Evolutionary conservation across 2,797 vertebrate genomes (phyloP).

Genomic region (Sebastes trivittatus): DNA sequence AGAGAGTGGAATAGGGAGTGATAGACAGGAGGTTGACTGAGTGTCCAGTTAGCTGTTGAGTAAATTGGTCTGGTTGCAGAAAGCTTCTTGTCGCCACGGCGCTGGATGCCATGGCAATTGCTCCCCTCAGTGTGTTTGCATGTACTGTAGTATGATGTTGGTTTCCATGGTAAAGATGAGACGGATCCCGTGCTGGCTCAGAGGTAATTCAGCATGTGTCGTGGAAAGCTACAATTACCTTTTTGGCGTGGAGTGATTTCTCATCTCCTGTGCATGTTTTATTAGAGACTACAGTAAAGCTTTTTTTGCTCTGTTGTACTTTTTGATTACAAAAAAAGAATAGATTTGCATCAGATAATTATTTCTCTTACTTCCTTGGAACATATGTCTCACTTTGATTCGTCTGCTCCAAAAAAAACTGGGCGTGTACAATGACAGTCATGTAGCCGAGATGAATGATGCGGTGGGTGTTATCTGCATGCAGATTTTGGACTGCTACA

Average conservation of each 20-base stretch:
- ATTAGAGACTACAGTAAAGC: constrained; percentile 14
- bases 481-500: constrained; percentile 55
- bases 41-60: constrained; percentile 67
- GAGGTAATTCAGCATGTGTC: constrained; percentile 73
- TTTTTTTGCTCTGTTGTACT: constrained; percentile 12
- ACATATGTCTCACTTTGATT: constrained; percentile 48
- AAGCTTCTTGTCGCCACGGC: constrained; percentile 69
- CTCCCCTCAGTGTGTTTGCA: constrained; percentile 63
- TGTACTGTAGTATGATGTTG: constrained; percentile 74
- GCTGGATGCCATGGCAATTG: constrained; percentile 80
- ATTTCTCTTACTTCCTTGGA: constrained; percentile 34
- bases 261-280: constrained; percentile 41
- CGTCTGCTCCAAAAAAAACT: constrained; percentile 54
- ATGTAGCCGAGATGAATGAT: constrained; percentile 51
- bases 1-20: constrained; percentile 35
- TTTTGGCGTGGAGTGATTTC: constrained; percentile 57
- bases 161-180: constrained; percentile 84
- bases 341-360: background rate
- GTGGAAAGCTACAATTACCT: constrained; percentile 65
- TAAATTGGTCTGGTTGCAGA: constrained; percentile 66
- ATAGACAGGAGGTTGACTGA: constrained; percentile 55
- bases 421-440: constrained; percentile 74
- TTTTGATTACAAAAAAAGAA: background rate
- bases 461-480: constrained; percentile 54
- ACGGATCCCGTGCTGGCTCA: constrained; percentile 70